Evolutionary conservation across 2,113 vertebrate species (phyloP).

Genomic region (Rhabdomys dilectus): DNA sequence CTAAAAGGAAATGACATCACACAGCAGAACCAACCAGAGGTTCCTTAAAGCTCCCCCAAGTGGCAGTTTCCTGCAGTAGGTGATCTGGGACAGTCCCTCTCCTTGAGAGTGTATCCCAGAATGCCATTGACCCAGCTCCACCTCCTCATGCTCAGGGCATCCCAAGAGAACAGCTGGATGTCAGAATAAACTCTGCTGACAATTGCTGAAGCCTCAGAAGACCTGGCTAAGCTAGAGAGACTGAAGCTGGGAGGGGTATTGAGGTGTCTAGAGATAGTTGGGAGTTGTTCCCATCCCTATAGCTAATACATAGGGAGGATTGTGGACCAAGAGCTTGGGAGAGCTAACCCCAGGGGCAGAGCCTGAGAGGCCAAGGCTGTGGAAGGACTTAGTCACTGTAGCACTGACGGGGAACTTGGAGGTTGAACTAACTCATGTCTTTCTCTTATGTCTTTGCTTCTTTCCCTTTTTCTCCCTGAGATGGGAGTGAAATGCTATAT

Average conservation of each 20-base stretch:
- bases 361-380: not conserved
- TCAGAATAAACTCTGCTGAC: not conserved
- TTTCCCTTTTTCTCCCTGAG: not conserved
- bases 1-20: not conserved
- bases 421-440: not conserved
- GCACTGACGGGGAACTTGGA: accelerated
- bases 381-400: not conserved
- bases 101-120: not conserved
- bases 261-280: not conserved
- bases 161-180: not conserved
- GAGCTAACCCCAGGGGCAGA: not conserved
- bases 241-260: too few species aligned
- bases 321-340: not conserved
- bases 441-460: not conserved
- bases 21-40: not conserved
- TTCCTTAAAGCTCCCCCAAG: not conserved
- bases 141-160: not conserved
- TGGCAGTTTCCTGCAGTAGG: not conserved
- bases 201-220: not conserved
- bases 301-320: not conserved
- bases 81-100: not conserved
- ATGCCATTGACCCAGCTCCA: not conserved
- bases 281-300: not conserved
- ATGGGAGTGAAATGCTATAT: too few species aligned
- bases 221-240: not conserved